phyloP scores from a whole-genome alignment of 2,113 vertebrate species.

The Cebus imitator region DNA sequence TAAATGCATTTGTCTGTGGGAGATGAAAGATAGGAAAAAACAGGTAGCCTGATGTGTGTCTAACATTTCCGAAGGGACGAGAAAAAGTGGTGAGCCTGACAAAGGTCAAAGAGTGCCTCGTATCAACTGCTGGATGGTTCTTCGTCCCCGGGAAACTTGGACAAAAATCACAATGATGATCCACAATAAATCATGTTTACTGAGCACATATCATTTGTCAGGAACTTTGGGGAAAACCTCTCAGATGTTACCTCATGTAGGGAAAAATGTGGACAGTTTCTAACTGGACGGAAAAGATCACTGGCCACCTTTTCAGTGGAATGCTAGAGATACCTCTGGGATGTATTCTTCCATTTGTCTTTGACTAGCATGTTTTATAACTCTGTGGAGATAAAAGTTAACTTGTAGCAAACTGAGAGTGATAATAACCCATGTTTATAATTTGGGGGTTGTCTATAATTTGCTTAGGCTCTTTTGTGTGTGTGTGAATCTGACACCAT shows the following conservation, averaged over 20 bases:
- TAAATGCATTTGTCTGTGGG: not conserved
- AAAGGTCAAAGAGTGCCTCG: not conserved
- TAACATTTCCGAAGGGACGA: not conserved
- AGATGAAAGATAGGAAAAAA: not conserved
- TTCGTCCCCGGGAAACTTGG: not conserved
- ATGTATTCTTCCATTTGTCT: not conserved
- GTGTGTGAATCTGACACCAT: not conserved
- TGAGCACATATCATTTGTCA: not conserved
- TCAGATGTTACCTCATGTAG: not conserved
- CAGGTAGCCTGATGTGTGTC: not conserved
- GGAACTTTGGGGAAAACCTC: not conserved
- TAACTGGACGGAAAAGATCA: not conserved
- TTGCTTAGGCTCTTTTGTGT: not conserved
- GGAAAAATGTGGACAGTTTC: not conserved
- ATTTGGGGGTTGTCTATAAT: not conserved
- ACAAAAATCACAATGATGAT: not conserved
- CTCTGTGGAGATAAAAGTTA: not conserved
- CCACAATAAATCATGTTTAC: not conserved
- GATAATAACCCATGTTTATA: not conserved
- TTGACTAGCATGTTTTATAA: not conserved
- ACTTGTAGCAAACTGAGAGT: not conserved
- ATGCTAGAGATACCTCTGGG: accelerated
- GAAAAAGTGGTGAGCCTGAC: not conserved
- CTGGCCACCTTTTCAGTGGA: not conserved
- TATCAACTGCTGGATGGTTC: not conserved